phyloP scores from a whole-genome alignment of 2,113 vertebrate species.

The Hyla sarda region DNA sequence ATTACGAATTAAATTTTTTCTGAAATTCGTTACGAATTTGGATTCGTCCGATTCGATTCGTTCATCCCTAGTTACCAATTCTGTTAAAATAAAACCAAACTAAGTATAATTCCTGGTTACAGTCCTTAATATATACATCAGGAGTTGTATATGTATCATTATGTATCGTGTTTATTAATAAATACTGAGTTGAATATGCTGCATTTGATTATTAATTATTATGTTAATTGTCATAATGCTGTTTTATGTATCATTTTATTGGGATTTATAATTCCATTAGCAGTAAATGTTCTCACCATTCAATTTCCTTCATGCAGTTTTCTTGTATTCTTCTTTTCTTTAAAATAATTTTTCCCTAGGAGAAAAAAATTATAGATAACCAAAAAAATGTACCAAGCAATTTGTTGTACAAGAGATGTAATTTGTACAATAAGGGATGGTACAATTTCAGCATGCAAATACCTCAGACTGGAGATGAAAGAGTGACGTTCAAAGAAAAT shows the following conservation, averaged over 20 bases:
- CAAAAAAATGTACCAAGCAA: slow-evolving; percentile 50
- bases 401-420: slow-evolving; percentile 58
- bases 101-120: neutral
- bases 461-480: slow-evolving; percentile 69
- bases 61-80: too few relatives aligned
- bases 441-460: slow-evolving; percentile 56
- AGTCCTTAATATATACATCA: neutral
- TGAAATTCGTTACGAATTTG: too few relatives aligned
- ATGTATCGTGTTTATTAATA: neutral
- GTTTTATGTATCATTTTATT: neutral
- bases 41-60: too few relatives aligned
- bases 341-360: slow-evolving; percentile 34
- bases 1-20: too few relatives aligned
- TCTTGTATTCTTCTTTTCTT: slow-evolving; percentile 25
- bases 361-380: slow-evolving; percentile 58
- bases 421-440: slow-evolving; percentile 56
- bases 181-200: neutral
- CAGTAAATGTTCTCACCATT: neutral
- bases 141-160: neutral
- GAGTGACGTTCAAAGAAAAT: slow-evolving; percentile 67
- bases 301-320: neutral
- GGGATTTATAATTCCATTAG: slow-evolving; percentile 1
- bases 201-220: neutral
- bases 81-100: neutral
- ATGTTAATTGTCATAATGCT: neutral